phyloP scores from a whole-genome alignment of 2,113 vertebrate genomes.

The Ciconia boyciana region DNA sequence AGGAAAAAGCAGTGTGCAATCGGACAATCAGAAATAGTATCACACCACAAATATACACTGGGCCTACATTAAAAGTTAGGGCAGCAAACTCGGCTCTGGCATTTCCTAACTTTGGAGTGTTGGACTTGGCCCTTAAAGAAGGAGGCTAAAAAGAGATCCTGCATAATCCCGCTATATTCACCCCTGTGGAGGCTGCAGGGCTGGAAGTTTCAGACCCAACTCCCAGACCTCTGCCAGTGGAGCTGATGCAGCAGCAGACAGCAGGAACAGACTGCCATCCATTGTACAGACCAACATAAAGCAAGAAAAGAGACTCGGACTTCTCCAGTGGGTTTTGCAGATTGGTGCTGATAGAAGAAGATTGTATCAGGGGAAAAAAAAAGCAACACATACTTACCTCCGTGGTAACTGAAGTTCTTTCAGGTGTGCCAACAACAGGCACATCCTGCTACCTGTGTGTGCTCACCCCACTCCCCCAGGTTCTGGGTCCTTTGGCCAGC shows the following conservation, averaged over 20 bases:
- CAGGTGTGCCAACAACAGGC: slow-evolving; percentile 44
- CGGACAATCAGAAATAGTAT: rapidly evolving
- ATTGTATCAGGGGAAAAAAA: background rate
- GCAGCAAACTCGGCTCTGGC: background rate
- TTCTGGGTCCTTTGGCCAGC: slow-evolving; percentile 57
- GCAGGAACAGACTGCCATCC: slow-evolving; percentile 7
- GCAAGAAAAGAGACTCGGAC: background rate
- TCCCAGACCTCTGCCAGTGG: background rate
- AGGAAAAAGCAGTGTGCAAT: background rate
- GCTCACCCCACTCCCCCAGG: slow-evolving; percentile 54
- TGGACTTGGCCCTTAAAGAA: background rate
- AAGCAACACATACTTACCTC: slow-evolving; percentile 35
- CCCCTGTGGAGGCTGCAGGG: background rate
- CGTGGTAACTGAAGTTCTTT: slow-evolving; percentile 7
- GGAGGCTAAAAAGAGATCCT: background rate
- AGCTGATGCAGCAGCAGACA: slow-evolving; percentile 14
- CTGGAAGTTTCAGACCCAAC: background rate
- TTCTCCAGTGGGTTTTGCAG: slow-evolving; percentile 11
- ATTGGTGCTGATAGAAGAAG: background rate
- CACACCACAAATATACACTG: background rate
- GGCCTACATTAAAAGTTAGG: background rate
- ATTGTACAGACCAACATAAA: slow-evolving; percentile 1
- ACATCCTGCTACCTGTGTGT: slow-evolving; percentile 58
- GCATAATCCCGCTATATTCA: background rate
- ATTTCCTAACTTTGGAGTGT: background rate